These are phyloP conservation scores for Falco rusticolus DNA, from an alignment of 2,797 vertebrate species.

Conservation along the genomic window DNA sequence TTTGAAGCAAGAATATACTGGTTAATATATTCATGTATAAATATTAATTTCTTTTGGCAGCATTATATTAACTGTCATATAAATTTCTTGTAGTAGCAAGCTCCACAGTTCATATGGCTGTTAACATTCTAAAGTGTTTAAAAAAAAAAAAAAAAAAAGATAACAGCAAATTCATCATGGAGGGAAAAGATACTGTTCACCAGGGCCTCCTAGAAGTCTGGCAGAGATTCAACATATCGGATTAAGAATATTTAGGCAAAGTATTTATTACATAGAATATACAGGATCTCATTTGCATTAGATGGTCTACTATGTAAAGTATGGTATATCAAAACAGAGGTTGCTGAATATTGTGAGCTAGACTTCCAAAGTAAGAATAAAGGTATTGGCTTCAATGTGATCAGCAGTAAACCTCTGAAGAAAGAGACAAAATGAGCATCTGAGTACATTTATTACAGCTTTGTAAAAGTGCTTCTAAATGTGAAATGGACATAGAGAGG, in stretches of 20 bases:
- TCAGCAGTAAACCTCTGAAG: not conserved
- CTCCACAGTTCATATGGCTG: not conserved
- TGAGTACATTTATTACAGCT: not conserved
- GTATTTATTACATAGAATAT: not conserved
- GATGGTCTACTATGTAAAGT: not conserved
- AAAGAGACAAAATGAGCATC: not conserved
- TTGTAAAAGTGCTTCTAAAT: not conserved
- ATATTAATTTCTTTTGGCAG: not conserved
- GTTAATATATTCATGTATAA: not conserved
- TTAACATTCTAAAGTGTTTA: not conserved
- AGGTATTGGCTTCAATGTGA: not conserved
- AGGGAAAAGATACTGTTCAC: not conserved
- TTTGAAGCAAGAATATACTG: not conserved
- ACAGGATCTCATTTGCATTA: not conserved
- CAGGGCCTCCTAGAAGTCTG: not conserved
- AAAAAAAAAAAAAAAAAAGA: not conserved
- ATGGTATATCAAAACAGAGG: not conserved
- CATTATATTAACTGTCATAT: not conserved
- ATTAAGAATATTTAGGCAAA: not conserved
- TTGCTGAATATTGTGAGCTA: not conserved
- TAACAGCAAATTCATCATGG: not conserved
- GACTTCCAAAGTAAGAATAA: not conserved
- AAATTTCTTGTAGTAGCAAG: not conserved
- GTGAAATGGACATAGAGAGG: not conserved
- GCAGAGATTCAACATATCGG: not conserved